These are phyloP conservation scores for Aphaenogaster ashmeadi DNA, from an alignment of 1,140 invertebrate genomes.

Conservation along the genomic window DNA sequence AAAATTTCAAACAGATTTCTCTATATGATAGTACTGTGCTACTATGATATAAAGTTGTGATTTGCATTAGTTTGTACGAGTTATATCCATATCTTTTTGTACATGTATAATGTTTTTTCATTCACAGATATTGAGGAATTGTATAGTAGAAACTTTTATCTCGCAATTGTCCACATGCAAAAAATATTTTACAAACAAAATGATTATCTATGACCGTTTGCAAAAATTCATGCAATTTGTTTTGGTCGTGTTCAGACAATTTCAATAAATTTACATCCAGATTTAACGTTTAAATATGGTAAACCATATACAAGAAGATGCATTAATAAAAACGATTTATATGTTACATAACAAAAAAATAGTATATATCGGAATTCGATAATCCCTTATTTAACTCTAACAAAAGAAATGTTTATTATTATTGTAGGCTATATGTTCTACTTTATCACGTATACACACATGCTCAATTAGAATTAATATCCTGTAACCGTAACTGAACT, in stretches of 20 bases:
- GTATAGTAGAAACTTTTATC: conserved; percentile 9
- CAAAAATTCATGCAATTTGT: conserved; percentile 18
- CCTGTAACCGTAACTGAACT: neutral
- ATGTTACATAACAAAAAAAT: conserved; percentile 10
- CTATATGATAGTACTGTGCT: neutral
- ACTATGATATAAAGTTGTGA: neutral
- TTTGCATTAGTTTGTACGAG: neutral
- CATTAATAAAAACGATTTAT: conserved; percentile 40
- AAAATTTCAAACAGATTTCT: neutral
- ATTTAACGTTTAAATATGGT: conserved; percentile 32
- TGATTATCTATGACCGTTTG: conserved; percentile 11
- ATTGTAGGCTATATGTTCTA: neutral
- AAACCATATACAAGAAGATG: neutral
- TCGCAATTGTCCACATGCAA: neutral
- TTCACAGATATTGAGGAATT: conserved; percentile 24
- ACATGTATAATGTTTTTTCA: neutral
- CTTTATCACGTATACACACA: neutral
- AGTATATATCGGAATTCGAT: neutral
- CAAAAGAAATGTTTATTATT: conserved; percentile 24
- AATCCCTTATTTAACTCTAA: neutral
- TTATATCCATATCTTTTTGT: neutral
- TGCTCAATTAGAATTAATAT: neutral
- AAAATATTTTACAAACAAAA: conserved; percentile 28
- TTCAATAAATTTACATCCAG: conserved; percentile 36
- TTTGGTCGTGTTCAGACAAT: neutral